Base-by-base conservation (phyloP, 2,888 invertebrate genomes). In the Noctuana brunneofusca region DNA sequence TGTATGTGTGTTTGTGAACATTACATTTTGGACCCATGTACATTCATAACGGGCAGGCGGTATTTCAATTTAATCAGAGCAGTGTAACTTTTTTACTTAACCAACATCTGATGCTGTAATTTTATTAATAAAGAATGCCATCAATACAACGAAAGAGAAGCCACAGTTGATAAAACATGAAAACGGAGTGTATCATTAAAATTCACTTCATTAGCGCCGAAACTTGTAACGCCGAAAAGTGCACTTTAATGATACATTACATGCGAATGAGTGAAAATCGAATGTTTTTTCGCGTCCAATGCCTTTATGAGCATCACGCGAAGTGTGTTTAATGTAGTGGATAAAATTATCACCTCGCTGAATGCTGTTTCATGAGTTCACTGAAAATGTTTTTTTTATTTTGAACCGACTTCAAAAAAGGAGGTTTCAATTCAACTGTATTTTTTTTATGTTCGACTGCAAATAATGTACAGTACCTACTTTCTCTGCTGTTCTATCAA, bases 181-280 rank as follows among this genome's bases (percentile, higher is more conserved):
- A 58, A 60, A 54, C 54, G 46, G 41, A 6, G 16, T 41, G 41
- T n/a, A 60, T 60, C 46, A 60, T 60, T 60, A 60, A 60, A 54
- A 54, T 48, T 54, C 60, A 48, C 60, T 54, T 60, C 60, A 54
- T 60, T 59, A 46, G 60, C 8, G 54, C 59, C 32, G 59, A 41
- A 59, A 59, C 46, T 9, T 32, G 53, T 43, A 59, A 53, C 46
- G 53, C n/a, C n/a, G n/a, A n/a, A n/a, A 24, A 12, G 53, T 48
- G 46, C 54, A 48, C 32, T 59, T 54, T 58, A 59, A 59, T 53
- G 59, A 53, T 53, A 53, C 53, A 59, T 53, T 54, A 43, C 38
- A 30, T 20, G 32, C 27, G 43, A 27, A 32, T 52, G 30, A 59
- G 52, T 30, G 43, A 52, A 59, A 59, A 32, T 53, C 20, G 43